These are phyloP conservation scores for Chloroclysta siterata DNA, from an alignment of 2,888 invertebrate genomes.

Conservation along the genomic window DNA sequence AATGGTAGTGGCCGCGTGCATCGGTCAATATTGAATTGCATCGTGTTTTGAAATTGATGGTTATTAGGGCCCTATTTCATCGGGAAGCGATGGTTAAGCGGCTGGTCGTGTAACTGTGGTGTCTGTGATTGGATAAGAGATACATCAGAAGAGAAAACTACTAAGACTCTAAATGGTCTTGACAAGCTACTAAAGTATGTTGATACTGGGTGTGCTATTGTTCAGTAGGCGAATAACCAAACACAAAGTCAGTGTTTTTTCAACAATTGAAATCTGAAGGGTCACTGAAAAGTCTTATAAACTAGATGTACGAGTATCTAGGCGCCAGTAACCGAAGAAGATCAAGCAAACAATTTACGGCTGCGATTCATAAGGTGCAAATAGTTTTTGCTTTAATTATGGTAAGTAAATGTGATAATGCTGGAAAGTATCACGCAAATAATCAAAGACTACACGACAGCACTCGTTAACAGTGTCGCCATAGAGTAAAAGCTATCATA, in stretches of 20 bases:
- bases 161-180: neutral
- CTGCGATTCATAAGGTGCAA: no score
- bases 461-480: neutral
- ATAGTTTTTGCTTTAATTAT: no score
- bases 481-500: constrained; percentile 2
- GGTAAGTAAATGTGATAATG: neutral
- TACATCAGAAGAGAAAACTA: neutral
- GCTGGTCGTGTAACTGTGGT: neutral
- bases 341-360: no score
- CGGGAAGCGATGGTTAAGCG: neutral
- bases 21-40: constrained; percentile 74
- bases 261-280: no score
- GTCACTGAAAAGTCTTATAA: no score
- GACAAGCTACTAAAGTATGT: no score
- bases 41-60: constrained; percentile 59
- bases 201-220: no score
- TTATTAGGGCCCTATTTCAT: constrained; percentile 16
- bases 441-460: neutral
- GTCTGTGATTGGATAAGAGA: neutral
- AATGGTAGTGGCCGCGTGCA: constrained; percentile 65
- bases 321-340: no score
- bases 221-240: no score
- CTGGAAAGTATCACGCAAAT: neutral
- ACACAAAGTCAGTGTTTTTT: no score
- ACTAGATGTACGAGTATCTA: no score